These are phyloP conservation scores for Ariolimax columbianus DNA, from an alignment of 2,888 invertebrate genomes.

Conservation along the genomic window DNA sequence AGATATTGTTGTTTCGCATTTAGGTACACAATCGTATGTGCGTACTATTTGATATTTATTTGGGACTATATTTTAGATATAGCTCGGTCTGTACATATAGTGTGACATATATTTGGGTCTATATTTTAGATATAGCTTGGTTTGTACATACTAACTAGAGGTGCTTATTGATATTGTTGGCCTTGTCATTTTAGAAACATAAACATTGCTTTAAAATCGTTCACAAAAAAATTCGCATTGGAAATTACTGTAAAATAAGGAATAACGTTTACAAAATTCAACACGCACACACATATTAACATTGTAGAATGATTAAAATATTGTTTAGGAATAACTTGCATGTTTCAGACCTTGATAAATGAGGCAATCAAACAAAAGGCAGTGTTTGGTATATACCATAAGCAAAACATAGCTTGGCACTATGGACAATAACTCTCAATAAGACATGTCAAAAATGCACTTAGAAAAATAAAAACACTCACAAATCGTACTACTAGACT, in stretches of 20 bases:
- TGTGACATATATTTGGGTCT: no score
- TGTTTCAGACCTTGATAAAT: background rate
- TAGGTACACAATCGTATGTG: no score
- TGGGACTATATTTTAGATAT: no score
- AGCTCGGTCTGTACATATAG: no score
- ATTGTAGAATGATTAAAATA: background rate
- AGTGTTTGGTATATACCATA: background rate
- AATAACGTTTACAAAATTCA: background rate
- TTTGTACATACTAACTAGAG: no score
- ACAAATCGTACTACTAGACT: background rate
- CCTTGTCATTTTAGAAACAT: no score
- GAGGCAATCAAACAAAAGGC: slow-evolving; percentile 12
- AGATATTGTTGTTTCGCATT: no score
- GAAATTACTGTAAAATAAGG: background rate
- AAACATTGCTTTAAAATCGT: background rate
- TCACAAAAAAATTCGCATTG: background rate
- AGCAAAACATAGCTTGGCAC: background rate
- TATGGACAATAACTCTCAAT: background rate
- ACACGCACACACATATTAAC: background rate
- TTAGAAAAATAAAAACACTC: background rate
- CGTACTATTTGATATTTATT: no score
- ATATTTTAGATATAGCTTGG: no score
- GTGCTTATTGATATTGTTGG: no score
- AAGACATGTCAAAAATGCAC: background rate
- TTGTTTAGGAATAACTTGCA: background rate